A percentile compares a stretch with the other conserved stretches of the same genome.
These are phyloP conservation scores for Aphis craccivora DNA, from an alignment of 1,140 invertebrate species.

Conservation along the genomic window DNA sequence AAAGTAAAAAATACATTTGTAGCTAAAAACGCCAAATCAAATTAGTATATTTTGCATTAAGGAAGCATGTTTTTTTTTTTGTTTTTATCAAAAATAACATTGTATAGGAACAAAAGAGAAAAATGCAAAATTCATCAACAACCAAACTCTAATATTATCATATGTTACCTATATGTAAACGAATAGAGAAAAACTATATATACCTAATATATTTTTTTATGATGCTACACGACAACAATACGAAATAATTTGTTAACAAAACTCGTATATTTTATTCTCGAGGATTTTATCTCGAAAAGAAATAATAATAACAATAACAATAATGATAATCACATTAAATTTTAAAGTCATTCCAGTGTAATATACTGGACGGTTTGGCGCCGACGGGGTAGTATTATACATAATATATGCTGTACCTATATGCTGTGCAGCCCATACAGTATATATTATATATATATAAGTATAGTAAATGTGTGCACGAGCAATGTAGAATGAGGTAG, in stretches of 20 bases:
- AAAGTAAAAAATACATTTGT: too few relatives aligned
- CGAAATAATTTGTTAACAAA: background rate
- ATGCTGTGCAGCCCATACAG: background rate
- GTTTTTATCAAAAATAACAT: too few relatives aligned
- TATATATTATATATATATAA: background rate
- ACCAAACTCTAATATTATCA: too few relatives aligned
- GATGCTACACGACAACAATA: background rate
- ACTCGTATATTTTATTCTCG: conserved; percentile 3
- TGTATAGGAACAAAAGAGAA: too few relatives aligned
- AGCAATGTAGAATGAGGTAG: background rate
- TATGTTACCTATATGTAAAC: background rate
- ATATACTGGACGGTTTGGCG: conserved; percentile 22
- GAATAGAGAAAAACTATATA: background rate
- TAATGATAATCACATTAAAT: background rate
- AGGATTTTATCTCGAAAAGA: conserved; percentile 7
- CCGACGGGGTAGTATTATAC: background rate
- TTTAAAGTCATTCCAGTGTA: background rate
- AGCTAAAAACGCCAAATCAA: too few relatives aligned
- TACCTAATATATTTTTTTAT: background rate
- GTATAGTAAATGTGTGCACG: background rate
- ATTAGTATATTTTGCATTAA: too few relatives aligned
- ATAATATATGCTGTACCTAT: background rate
- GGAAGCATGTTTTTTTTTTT: too few relatives aligned
- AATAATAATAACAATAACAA: conserved; percentile 10
- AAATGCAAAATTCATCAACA: too few relatives aligned